Conservation (phyloP, 1,140 invertebrate genomes). For the Octopus sinensis region DNA sequence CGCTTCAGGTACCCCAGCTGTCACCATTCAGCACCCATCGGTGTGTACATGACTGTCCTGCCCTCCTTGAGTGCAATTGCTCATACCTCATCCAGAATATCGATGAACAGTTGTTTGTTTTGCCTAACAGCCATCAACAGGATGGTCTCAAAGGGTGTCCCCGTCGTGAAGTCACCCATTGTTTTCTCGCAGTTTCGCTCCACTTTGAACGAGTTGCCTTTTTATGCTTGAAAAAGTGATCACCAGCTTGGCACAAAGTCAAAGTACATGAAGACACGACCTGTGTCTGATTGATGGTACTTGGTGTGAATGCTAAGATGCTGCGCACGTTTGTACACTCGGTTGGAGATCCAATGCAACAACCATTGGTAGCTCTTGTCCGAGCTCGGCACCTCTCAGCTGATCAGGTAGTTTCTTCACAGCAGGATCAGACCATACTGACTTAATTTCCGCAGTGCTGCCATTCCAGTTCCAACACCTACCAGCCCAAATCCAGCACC, state of each 20-base stretch:
- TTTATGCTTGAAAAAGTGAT: conserved; percentile 76
- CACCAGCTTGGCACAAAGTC: conserved; percentile 96
- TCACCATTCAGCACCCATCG: conserved; percentile 79
- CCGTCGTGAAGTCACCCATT: conserved; percentile 87
- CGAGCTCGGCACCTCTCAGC: conserved; percentile 86
- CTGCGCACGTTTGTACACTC: conserved; percentile 60
- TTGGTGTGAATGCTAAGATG: conserved; percentile 94
- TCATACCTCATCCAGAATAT: conserved; percentile 91
- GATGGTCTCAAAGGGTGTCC: conserved; percentile 58
- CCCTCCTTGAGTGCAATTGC: conserved; percentile 89
- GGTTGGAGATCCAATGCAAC: conserved; percentile 51
- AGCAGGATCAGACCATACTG: conserved; percentile 73
- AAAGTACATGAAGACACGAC: conserved; percentile 88
- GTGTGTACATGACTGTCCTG: conserved; percentile 95
- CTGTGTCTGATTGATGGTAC: conserved; percentile 86
- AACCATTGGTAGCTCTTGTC: conserved; percentile 98
- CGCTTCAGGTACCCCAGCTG: conserved; percentile 89
- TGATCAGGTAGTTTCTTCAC: conserved; percentile 89
- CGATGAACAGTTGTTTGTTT: conserved; percentile 79
- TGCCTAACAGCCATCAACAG: conserved; percentile 86
- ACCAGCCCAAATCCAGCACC: conserved; percentile 96
- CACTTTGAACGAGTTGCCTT: conserved; percentile 81
- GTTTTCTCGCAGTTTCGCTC: conserved; percentile 90
- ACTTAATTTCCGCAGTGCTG: conserved; percentile 74
- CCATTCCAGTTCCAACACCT: conserved; percentile 87